phyloP scores from a whole-genome alignment of 2,797 vertebrate species.

The Ataeniobius toweri region DNA sequence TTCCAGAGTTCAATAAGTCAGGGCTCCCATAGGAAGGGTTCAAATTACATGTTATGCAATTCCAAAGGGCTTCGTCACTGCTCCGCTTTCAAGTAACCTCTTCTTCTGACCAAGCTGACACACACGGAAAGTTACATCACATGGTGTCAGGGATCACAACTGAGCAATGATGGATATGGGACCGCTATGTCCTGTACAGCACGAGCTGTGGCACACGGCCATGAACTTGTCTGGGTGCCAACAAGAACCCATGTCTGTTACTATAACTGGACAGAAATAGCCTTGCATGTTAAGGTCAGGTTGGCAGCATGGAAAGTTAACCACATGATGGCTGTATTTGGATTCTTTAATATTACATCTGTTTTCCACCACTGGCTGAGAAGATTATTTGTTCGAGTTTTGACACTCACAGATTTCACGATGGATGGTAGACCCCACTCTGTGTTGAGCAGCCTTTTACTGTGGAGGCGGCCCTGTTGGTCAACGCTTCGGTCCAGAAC shows the following conservation, averaged over 20 bases:
- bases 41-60: slow-evolving; percentile 22
- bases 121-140: slow-evolving; percentile 69
- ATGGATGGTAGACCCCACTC: slow-evolving; percentile 97
- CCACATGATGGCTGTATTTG: slow-evolving; percentile 11
- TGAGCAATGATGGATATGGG: slow-evolving; percentile 57
- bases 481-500: slow-evolving; percentile 90
- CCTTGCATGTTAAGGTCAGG: slow-evolving; percentile 35
- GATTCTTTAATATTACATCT: not conserved
- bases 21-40: slow-evolving; percentile 6
- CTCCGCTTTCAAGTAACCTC: slow-evolving; percentile 33
- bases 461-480: slow-evolving; percentile 88
- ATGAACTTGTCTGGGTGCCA: slow-evolving; percentile 24
- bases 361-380: not conserved
- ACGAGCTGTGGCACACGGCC: slow-evolving; percentile 46
- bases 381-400: not conserved
- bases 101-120: slow-evolving; percentile 12
- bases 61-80: slow-evolving; percentile 4
- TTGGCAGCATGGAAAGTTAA: slow-evolving; percentile 28
- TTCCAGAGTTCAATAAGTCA: slow-evolving; percentile 15
- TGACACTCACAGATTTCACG: slow-evolving; percentile 89
- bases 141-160: slow-evolving; percentile 41
- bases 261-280: slow-evolving; percentile 61
- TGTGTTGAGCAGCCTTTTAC: slow-evolving; percentile 92
- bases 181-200: slow-evolving; percentile 57
- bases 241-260: slow-evolving; percentile 20